A percentile compares a stretch with the other conserved stretches of the same genome.
Evolutionary conservation across 1,140 invertebrate genomes (phyloP).

Genomic region (Diabrotica undecimpunctata): DNA sequence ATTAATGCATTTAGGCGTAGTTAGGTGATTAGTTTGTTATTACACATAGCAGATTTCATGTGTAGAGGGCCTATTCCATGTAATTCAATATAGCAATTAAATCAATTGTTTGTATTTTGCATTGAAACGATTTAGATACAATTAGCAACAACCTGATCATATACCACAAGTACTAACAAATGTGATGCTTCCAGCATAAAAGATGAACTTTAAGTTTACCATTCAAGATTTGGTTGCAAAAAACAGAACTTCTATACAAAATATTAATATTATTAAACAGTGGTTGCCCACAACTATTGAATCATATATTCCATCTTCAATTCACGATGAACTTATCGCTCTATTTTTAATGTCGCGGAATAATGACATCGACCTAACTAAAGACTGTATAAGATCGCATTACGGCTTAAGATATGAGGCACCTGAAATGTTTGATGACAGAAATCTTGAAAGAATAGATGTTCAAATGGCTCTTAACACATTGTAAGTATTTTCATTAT

Average conservation of each 20-base stretch:
- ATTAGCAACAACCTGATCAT: too few relatives aligned
- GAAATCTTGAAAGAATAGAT: constrained; percentile 43
- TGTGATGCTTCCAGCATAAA: too few relatives aligned
- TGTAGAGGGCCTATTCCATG: too few relatives aligned
- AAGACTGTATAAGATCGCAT: constrained; percentile 57
- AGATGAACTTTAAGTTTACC: constrained; percentile 20
- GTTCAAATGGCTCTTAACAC: constrained; percentile 36
- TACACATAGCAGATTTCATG: too few relatives aligned
- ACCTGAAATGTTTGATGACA: constrained; percentile 58
- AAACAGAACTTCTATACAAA: constrained; percentile 17
- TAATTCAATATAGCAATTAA: too few relatives aligned
- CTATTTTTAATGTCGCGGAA: constrained; percentile 60
- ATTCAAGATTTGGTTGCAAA: constrained; percentile 21
- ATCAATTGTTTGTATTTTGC: too few relatives aligned
- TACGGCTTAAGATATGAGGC: constrained; percentile 53
- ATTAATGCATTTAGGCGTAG: too few relatives aligned
- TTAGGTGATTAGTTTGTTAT: too few relatives aligned
- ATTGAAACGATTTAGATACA: too few relatives aligned
- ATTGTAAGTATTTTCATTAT: constrained; percentile 34
- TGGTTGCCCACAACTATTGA: constrained; percentile 28
- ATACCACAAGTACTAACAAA: too few relatives aligned
- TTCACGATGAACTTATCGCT: constrained; percentile 49
- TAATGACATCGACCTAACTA: constrained; percentile 53
- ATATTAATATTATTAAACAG: constrained; percentile 31
- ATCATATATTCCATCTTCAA: constrained; percentile 15